A percentile compares a stretch with the other conserved stretches of the same genome.
Conservation (phyloP, 2,888 invertebrate species). For the Chaitophorus viminalis region DNA sequence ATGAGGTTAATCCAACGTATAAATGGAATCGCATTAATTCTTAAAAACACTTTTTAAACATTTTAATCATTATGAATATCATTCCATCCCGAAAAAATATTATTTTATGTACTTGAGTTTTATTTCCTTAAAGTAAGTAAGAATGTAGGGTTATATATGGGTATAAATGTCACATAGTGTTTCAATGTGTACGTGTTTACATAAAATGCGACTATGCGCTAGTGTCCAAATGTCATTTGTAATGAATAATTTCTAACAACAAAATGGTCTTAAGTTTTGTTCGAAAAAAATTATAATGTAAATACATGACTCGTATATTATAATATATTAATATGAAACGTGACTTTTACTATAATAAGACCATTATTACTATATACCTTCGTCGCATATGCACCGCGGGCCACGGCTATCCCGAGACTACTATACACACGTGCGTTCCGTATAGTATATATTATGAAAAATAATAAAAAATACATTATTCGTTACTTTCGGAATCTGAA, state of each 20-base stretch:
- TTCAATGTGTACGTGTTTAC: not conserved
- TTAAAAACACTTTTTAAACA: too few relatives aligned
- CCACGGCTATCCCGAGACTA: not conserved
- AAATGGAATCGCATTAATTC: too few relatives aligned
- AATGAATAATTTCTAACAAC: not conserved
- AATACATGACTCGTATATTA: not conserved
- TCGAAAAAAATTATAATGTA: not conserved
- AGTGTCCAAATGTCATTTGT: not conserved
- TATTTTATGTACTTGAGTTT: too few relatives aligned
- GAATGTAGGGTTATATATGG: too few relatives aligned
- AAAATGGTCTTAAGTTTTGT: not conserved
- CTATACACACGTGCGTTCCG: too few relatives aligned
- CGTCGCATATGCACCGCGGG: not conserved
- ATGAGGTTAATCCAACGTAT: too few relatives aligned
- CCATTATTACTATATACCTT: not conserved
- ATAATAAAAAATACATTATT: not conserved
- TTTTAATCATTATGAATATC: too few relatives aligned
- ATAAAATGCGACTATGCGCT: not conserved
- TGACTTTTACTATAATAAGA: not conserved
- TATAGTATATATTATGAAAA: not conserved
- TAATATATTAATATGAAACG: too few relatives aligned
- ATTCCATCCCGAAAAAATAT: too few relatives aligned
- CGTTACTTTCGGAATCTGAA: not conserved
- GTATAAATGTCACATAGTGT: not conserved
- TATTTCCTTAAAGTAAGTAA: too few relatives aligned